Base-by-base conservation (phyloP, 2,797 vertebrate genomes). In the Serranus cabrilla region DNA sequence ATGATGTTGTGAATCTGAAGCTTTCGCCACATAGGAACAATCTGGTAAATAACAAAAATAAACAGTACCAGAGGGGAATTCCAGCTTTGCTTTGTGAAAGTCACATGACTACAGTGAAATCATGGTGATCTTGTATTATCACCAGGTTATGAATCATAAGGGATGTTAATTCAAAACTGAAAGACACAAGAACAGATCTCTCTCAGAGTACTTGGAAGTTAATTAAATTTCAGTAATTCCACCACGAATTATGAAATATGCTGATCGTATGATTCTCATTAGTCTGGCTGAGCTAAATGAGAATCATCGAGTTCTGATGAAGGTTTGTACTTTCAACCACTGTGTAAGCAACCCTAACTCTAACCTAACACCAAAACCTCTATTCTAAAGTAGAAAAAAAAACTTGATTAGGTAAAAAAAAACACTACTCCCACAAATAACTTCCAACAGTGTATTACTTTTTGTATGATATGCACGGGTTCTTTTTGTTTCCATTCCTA, bases 71-170 rank as follows among this genome's bases (percentile, higher is more conserved):
- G 40, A 65, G 49, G 56, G 60, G 31, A 82, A 72, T 65, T 71
- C 66, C 66, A 20, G 11, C 52, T 57, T 12, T 37, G 39, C 23
- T 64, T 50, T 67, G 58, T 62, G 40, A 76, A 74, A 55, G 31
- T 39, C 61, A 71, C 56, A 67, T 85, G 74, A 76, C 65, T 52
- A 20, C 66, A 51, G 46, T 50, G 50, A 82, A 66, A 59, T 54
- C 17, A 43, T 8, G 49, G 18, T 23, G 25, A 76, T 76, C 25
- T 12, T 54, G 37, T 59, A 17, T 56, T 21, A 79, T 84, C 84
- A 85, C 40, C 71, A 52, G 73, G 42, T 51, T 82, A 67, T 68
- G 66, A 79, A 78, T 84, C 80, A 85, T 55, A 51, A 13, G 55
- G 61, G 21, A 18, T 55, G 58, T 21, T 52, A 40, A 81, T 62